Percentiles rank a stretch among this genome's conserved stretches.
phyloP scores from a whole-genome alignment of 2,797 vertebrate species.

The Mycteria americana region DNA sequence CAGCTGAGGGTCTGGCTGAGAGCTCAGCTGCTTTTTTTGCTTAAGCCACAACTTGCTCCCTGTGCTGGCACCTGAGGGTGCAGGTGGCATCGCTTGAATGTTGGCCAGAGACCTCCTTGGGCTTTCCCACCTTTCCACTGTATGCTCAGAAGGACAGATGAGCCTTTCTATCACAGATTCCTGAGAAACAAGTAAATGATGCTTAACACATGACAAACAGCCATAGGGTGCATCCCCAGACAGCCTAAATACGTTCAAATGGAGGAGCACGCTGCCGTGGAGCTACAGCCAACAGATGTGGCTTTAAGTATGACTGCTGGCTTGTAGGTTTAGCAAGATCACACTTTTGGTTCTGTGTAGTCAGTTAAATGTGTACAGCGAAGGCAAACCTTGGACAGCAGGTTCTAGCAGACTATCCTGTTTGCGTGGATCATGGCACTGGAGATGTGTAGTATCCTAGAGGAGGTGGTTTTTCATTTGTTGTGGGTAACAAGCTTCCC shows the following conservation, averaged over 20 bases:
- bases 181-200: not conserved
- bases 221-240: not conserved
- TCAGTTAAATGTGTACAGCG: not conserved
- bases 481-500: not conserved
- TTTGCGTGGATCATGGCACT: rapidly evolving
- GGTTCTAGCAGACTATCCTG: not conserved
- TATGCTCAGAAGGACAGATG: not conserved
- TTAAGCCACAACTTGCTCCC: not conserved
- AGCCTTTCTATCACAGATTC: not conserved
- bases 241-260: rapidly evolving
- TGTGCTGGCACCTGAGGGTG: not conserved
- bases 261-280: rapidly evolving
- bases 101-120: not conserved
- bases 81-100: not conserved
- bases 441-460: rapidly evolving
- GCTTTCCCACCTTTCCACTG: not conserved
- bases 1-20: not conserved
- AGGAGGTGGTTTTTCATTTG: not conserved
- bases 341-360: no score
- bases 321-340: not conserved
- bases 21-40: not conserved
- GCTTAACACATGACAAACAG: no score
- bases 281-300: not conserved
- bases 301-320: not conserved
- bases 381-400: not conserved